Percentiles rank a stretch among this genome's conserved stretches.
Evolutionary conservation across 1,140 invertebrate genomes (phyloP).

Genomic region (Coelopa frigida): DNA sequence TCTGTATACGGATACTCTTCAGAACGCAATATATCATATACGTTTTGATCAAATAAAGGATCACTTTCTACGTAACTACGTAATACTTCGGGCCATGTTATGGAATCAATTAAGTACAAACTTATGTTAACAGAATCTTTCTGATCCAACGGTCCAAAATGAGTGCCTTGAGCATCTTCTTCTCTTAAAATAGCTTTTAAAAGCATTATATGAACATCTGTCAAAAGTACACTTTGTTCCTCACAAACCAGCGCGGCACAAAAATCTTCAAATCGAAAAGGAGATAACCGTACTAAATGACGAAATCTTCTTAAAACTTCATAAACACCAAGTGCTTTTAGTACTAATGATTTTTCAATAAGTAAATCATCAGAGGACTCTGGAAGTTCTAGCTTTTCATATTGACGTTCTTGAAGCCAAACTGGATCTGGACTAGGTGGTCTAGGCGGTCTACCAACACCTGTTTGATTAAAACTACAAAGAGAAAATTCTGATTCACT

Average conservation of each 20-base stretch:
- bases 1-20: conserved; percentile 85
- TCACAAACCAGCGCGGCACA: conserved; percentile 85
- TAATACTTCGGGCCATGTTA: conserved; percentile 92
- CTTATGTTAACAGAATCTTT: conserved; percentile 94
- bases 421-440: conserved; percentile 79
- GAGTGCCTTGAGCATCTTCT: conserved; percentile 90
- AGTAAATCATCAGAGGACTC: conserved; percentile 85
- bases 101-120: conserved; percentile 83
- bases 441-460: conserved; percentile 48
- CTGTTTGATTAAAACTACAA: conserved; percentile 62
- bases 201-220: conserved; percentile 88
- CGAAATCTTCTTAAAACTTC: conserved; percentile 90
- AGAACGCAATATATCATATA: conserved; percentile 60
- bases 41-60: conserved; percentile 65
- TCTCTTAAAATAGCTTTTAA: conserved; percentile 86
- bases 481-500: conserved; percentile 80
- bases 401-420: conserved; percentile 74
- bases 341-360: conserved; percentile 67
- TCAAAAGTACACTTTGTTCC: conserved; percentile 82
- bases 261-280: conserved; percentile 93
- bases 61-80: conserved; percentile 85
- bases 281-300: conserved; percentile 80
- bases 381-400: conserved; percentile 71
- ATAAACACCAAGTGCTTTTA: conserved; percentile 80
- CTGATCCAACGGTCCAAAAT: conserved; percentile 90